Conservation (phyloP, 64 coral and sea anemone genomes). For the Hydrozoanthus tunicans region DNA sequence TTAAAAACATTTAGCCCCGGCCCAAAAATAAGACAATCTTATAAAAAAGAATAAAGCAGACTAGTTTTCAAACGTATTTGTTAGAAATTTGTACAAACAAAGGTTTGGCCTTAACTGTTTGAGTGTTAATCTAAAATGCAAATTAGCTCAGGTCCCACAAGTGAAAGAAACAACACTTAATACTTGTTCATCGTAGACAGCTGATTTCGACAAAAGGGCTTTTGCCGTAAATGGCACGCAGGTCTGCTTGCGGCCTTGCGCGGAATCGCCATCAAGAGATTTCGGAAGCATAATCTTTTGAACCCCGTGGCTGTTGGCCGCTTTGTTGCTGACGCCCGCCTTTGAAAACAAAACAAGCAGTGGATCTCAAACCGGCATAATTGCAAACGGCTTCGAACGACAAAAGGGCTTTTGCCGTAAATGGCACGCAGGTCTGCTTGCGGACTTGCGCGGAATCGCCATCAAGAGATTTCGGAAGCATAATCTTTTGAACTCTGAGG, state of each 20-base stretch:
- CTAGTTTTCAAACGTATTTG: no score
- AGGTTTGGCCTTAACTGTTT: no score
- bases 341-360: not conserved
- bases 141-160: no score
- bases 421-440: constrained; percentile 62
- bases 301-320: constrained; percentile 57
- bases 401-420: constrained; percentile 81
- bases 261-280: constrained; percentile 88
- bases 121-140: no score
- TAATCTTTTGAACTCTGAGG: constrained; percentile 65
- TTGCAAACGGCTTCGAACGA: no score
- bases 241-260: constrained; percentile 60
- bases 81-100: no score
- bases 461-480: constrained; percentile 90
- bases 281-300: constrained; percentile 87
- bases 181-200: no score
- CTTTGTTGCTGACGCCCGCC: constrained; percentile 60
- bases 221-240: constrained; percentile 76
- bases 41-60: no score
- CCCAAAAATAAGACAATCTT: no score
- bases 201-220: constrained; percentile 49
- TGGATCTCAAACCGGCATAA: no score
- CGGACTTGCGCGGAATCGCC: constrained; percentile 79
- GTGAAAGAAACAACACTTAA: no score
- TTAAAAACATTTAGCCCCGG: no score